Evolutionary conservation across 23 tunicate species (phyloP), one percentile per base, ranked within the genome.

Genomic region (Trididemnum clinides): DNA sequence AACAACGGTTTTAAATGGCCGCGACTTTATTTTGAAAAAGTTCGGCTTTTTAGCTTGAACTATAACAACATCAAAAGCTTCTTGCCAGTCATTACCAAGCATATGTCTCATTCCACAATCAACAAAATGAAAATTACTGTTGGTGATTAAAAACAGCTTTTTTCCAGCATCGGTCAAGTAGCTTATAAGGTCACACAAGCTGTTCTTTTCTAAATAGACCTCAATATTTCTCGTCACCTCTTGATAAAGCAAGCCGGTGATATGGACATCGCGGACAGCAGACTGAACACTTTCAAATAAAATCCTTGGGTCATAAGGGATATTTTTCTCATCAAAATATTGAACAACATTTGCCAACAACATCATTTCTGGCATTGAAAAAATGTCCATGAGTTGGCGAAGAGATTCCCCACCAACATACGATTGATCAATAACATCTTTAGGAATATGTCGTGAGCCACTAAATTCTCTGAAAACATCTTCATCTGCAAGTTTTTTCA

Each of bases 321-420:
- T 85, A 1, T 64, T 54, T 25, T 74, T 78, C 1, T 78, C 10
- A 15, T 59, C 84, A 78, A 88, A 89, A 57, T 80, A 89, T 23
- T 94, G 82, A 29, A 94, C 90, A 39, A 89, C 98, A 71, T 94
- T 94, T 63, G 98, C 94, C 2, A 94, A 82, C 1, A 94, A 64
- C 93, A 89, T 89, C 94, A 94, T 94, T 85, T 94, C 98, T 1
- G 98, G 98, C 88, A 94, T 69, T 12, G 94, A 85, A 57, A 94
- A 94, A 50, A 94, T 87, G 31, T 94, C 98, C 86, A 91, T 89
- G 50, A 94, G 34, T 50, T 94, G 98, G 22, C 86, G 85, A 18
- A 94, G 59, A 30, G 81, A 51, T 34, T 92, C 91, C 20, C 92
- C 89, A 23, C 88, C 90, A 12, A 38, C 50, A 77, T 83, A 89